Base-by-base conservation (phyloP, 2,888 invertebrate species). In the Pantelozetes paolii region DNA sequence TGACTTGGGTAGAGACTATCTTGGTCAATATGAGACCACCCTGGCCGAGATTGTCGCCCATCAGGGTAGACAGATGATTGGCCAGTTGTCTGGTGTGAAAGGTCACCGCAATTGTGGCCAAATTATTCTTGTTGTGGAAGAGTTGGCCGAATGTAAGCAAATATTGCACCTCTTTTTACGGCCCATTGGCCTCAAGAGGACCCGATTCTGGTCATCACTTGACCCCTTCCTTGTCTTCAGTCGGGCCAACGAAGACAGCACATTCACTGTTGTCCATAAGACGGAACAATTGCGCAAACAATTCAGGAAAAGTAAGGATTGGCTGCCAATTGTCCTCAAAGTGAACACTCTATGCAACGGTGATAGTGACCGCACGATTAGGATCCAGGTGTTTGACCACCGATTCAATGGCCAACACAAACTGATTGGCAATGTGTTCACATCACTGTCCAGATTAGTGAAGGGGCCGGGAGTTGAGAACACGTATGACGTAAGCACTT, bases 231-330 rank as follows among this genome's bases (percentile, higher is more conserved):
- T 75, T 3, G 45, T 26, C 15, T 13, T 75, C 11, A 71, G 15
- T 15, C 32, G 83, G 74, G 80, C 80, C 28, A 84, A 84, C 79
- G 83, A 83, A 76, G 84, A 84, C 77, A 81, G 76, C 18, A 82
- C 83, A 23, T 84, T 82, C 77, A 82, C 84, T 73, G 81, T 85
- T 6, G 85, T 85, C 1, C 84, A 85, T 78, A 83, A 85, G 78
- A 86, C 85, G 57, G 86, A 87, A 79, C 83, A 83, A n/a, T 81
- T 84, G 70, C 84, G 83, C 79, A 84, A 83, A 76, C 85, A 84
- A 8, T 78, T 84, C 50, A 84, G 86, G 78, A 86, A 87, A n/a
- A 82, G 81, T 6, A 32, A 32, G n/a, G 15, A 36, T 20, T 87
- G 87, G 86, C 81, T 81, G 75, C 79, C 83, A 11, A 83, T 86